phyloP scores from a whole-genome alignment of 2,888 invertebrate genomes.

The Polymixis lichenea region DNA sequence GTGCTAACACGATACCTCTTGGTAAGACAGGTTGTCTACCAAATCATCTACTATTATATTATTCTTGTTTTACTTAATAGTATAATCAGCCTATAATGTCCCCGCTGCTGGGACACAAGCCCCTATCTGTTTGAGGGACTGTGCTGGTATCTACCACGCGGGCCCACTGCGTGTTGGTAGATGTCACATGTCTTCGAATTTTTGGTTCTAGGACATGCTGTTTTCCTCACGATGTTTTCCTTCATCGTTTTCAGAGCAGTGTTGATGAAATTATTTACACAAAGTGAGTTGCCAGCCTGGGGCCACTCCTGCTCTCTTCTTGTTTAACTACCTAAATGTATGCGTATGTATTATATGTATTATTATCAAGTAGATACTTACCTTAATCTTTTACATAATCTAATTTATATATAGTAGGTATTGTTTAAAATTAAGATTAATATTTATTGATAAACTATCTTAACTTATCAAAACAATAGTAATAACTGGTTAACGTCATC shows the following conservation, averaged over 20 bases:
- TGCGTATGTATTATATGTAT: not conserved
- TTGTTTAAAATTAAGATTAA: conserved; percentile 3
- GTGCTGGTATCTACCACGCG: too few species aligned
- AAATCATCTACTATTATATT: not conserved
- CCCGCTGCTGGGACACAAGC: too few species aligned
- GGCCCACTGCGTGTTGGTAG: too few species aligned
- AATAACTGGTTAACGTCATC: conserved; percentile 22
- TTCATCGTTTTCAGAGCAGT: too few species aligned
- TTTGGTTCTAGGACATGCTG: too few species aligned
- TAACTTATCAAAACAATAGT: conserved; percentile 19
- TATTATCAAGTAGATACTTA: not conserved
- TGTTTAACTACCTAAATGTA: not conserved
- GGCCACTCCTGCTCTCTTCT: not conserved
- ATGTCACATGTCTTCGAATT: too few species aligned
- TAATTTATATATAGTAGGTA: not conserved
- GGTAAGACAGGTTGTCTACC: not conserved
- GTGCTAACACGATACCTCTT: not conserved
- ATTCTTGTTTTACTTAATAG: not conserved
- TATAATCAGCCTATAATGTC: too few species aligned
- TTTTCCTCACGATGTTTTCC: too few species aligned
- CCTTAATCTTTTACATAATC: not conserved
- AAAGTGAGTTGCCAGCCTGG: too few species aligned
- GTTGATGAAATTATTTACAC: too few species aligned
- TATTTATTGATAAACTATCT: conserved; percentile 18
- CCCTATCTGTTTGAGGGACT: too few species aligned